Evolutionary conservation across 2,888 invertebrate species (phyloP).

Genomic region (Venustoraphidia nigricollis): DNA sequence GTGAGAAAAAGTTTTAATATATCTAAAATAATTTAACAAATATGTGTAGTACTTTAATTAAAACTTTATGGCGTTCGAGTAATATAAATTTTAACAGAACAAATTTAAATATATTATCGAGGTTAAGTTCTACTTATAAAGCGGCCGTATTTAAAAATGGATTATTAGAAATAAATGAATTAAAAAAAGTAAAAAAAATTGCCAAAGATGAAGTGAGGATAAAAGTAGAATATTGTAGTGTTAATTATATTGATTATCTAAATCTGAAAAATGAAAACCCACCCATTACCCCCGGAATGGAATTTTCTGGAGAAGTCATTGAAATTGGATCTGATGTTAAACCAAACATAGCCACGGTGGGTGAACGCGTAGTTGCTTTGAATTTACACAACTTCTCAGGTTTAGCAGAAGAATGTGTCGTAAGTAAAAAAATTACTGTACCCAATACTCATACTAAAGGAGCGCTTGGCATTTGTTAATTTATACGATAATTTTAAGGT

Average conservation of each 20-base stretch:
- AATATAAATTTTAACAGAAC: background rate
- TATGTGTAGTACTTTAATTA: too few species aligned
- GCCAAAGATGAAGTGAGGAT: conserved; percentile 41
- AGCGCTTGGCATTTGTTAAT: conserved; percentile 1
- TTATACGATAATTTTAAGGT: conserved; percentile 16
- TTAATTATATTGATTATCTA: conserved; percentile 46
- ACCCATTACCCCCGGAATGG: conserved; percentile 49
- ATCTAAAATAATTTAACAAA: too few species aligned
- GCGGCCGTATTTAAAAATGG: conserved; percentile 35
- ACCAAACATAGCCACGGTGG: conserved; percentile 28
- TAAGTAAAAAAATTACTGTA: conserved; percentile 15
- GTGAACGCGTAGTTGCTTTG: conserved; percentile 43
- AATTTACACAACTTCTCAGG: conserved; percentile 38
- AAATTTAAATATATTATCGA: background rate
- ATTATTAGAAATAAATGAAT: conserved; percentile 28
- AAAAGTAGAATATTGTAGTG: conserved; percentile 42
- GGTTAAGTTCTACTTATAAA: conserved; percentile 18
- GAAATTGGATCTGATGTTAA: conserved; percentile 35
- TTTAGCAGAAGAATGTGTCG: conserved; percentile 42
- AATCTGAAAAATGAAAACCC: conserved; percentile 33
- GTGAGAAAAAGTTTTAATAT: too few species aligned
- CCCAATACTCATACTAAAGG: background rate
- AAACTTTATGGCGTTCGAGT: too few species aligned
- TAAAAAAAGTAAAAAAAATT: conserved; percentile 30
- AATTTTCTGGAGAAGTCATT: conserved; percentile 42